Conservation (phyloP, 1,140 invertebrate species). For the Tribolium castaneum region DNA sequence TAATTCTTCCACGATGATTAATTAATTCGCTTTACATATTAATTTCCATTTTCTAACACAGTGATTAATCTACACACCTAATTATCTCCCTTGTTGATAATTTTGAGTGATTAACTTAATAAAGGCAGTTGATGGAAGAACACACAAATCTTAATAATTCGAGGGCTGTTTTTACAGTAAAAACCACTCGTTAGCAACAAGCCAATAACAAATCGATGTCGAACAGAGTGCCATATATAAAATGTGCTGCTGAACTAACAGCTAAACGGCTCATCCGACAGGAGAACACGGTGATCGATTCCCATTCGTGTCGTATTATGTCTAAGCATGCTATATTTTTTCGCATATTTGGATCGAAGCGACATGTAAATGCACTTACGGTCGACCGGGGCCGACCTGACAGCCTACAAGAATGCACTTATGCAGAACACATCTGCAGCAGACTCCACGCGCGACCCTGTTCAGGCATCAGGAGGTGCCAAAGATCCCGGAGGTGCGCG, state of each 20-base stretch:
- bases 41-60: not conserved
- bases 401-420: constrained; percentile 62
- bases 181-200: constrained; percentile 51
- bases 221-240: constrained; percentile 39
- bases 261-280: constrained; percentile 54
- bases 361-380: constrained; percentile 62
- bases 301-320: constrained; percentile 60
- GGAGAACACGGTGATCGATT: constrained; percentile 59
- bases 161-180: constrained; percentile 33
- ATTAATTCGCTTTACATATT: constrained; percentile 13
- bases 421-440: constrained; percentile 60
- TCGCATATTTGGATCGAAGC: constrained; percentile 59
- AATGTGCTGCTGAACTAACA: constrained; percentile 46
- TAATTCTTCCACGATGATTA: not conserved
- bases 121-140: not conserved
- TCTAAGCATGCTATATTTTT: constrained; percentile 57
- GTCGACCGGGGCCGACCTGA: constrained; percentile 56
- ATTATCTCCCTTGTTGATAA: not conserved
- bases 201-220: constrained; percentile 51
- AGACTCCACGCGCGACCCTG: constrained; percentile 53
- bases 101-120: not conserved
- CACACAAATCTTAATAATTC: not conserved
- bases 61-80: constrained; percentile 1
- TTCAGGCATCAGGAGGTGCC: constrained; percentile 6
- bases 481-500: constrained; percentile 18